A percentile compares a stretch with the other conserved stretches of the same genome.
phyloP scores from a whole-genome alignment of 2,888 invertebrate genomes.

The Harpalus rubripes region DNA sequence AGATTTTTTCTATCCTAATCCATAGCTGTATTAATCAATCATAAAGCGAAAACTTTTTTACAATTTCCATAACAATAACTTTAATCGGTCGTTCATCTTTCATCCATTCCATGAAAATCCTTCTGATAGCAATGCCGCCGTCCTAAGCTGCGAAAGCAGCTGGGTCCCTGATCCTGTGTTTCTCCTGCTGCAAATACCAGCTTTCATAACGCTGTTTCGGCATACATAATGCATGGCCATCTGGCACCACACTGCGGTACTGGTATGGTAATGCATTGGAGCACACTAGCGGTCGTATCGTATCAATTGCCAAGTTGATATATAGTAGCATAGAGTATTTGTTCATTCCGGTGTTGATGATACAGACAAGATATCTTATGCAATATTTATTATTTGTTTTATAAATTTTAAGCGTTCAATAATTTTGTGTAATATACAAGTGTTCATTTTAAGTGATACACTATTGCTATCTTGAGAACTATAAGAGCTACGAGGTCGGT shows the following conservation, averaged over 20 bases:
- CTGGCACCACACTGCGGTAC: slow-evolving; percentile 12
- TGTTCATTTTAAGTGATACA: too few relatives aligned
- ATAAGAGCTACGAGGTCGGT: too few relatives aligned
- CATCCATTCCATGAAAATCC: not conserved
- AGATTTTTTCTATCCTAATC: not conserved
- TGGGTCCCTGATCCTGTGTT: not conserved
- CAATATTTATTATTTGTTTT: too few relatives aligned
- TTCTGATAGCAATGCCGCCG: not conserved
- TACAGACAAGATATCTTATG: too few relatives aligned
- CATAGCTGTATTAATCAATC: not conserved
- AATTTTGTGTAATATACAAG: too few relatives aligned
- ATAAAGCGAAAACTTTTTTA: not conserved
- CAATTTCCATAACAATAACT: slow-evolving; percentile 24
- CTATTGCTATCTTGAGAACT: too few relatives aligned
- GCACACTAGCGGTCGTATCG: not conserved
- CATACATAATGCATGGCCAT: slow-evolving; percentile 54
- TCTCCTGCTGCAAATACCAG: slow-evolving; percentile 13
- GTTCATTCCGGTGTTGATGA: too few relatives aligned
- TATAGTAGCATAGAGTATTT: not conserved
- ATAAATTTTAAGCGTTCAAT: too few relatives aligned
- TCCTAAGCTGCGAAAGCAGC: not conserved
- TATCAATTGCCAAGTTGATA: slow-evolving; percentile 18
- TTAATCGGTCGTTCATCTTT: not conserved
- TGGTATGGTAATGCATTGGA: slow-evolving; percentile 37
- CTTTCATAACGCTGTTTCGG: slow-evolving; percentile 44